Percentiles rank a stretch among this genome's conserved stretches.
Evolutionary conservation across 2,797 vertebrate species (phyloP).

Genomic region (Pyrrhura leucotis): DNA sequence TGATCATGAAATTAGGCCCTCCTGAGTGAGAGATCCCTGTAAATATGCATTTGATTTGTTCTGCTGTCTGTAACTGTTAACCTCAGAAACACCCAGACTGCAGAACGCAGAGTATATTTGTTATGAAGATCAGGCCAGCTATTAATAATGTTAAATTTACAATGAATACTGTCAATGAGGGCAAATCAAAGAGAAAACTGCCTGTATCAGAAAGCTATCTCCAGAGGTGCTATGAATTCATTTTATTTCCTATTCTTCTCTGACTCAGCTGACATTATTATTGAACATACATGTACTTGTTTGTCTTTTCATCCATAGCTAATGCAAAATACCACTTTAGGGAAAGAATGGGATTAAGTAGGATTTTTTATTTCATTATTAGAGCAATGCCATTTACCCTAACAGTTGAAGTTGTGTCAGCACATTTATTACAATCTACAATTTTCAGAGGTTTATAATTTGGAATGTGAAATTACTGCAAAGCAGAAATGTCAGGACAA

Average conservation of each 20-base stretch:
- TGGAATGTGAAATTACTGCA: constrained; percentile 46
- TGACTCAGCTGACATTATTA: constrained; percentile 71
- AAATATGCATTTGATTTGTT: background rate
- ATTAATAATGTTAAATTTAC: constrained; percentile 54
- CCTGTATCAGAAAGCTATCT: constrained; percentile 41
- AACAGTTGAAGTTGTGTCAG: constrained; percentile 41
- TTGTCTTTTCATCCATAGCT: constrained; percentile 74
- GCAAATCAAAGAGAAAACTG: constrained; percentile 56
- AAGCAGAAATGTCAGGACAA: background rate
- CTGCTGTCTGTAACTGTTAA: background rate
- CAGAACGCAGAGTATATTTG: background rate
- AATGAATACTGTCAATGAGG: constrained; percentile 26
- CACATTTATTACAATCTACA: constrained; percentile 57
- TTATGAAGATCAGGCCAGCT: constrained; percentile 9
- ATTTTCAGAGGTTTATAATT: constrained; percentile 58
- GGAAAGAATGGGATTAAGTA: constrained; percentile 64
- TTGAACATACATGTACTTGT: constrained; percentile 72
- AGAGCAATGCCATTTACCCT: constrained; percentile 49
- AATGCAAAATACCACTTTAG: constrained; percentile 71
- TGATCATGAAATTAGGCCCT: background rate
- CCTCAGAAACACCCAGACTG: background rate
- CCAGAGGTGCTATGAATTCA: constrained; percentile 57
- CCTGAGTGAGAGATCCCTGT: background rate
- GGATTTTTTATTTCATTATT: constrained; percentile 76
- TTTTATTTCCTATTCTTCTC: constrained; percentile 67